A percentile compares a stretch with the other conserved stretches of the same genome.
Conservation (phyloP, 2,888 invertebrate genomes). For the Leptarthrus brevirostris region DNA sequence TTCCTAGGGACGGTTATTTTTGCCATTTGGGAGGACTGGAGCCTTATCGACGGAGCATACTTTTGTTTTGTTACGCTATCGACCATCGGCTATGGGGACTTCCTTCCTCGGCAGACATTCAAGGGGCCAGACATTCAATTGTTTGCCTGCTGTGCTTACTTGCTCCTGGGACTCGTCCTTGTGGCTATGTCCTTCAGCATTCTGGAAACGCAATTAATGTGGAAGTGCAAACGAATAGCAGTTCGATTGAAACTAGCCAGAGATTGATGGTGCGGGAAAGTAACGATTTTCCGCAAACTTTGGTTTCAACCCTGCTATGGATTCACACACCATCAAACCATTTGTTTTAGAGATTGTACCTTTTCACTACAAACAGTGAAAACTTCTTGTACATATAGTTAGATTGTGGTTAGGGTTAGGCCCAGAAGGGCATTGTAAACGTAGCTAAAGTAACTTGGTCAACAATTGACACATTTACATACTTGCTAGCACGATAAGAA, state of each 20-base stretch:
- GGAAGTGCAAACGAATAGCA: constrained; percentile 78
- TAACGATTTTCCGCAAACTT: not conserved
- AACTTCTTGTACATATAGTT: constrained; percentile 25
- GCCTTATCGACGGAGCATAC: constrained; percentile 83
- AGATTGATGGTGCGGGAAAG: constrained; percentile 65
- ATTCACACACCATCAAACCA: not conserved
- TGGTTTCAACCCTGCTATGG: constrained; percentile 12
- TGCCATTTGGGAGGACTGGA: constrained; percentile 84
- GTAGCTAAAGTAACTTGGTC: constrained; percentile 22
- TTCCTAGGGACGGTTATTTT: constrained; percentile 81
- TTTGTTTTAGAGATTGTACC: not conserved
- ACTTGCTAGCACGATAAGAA: constrained; percentile 38
- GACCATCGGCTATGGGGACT: constrained; percentile 85
- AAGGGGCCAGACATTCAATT: constrained; percentile 72
- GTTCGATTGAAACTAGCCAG: constrained; percentile 75
- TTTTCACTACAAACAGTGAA: not conserved
- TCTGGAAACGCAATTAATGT: constrained; percentile 82
- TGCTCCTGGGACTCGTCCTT: constrained; percentile 81
- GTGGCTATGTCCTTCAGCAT: constrained; percentile 88
- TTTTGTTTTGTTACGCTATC: constrained; percentile 87
- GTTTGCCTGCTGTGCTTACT: constrained; percentile 82
- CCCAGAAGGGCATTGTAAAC: constrained; percentile 15
- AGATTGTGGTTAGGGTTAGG: constrained; percentile 6
- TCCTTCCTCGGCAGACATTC: constrained; percentile 71
- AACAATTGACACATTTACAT: constrained; percentile 18